A percentile compares a stretch with the other conserved stretches of the same genome.
phyloP scores from a whole-genome alignment of 2,888 invertebrate species.

The Furcula furcula region DNA sequence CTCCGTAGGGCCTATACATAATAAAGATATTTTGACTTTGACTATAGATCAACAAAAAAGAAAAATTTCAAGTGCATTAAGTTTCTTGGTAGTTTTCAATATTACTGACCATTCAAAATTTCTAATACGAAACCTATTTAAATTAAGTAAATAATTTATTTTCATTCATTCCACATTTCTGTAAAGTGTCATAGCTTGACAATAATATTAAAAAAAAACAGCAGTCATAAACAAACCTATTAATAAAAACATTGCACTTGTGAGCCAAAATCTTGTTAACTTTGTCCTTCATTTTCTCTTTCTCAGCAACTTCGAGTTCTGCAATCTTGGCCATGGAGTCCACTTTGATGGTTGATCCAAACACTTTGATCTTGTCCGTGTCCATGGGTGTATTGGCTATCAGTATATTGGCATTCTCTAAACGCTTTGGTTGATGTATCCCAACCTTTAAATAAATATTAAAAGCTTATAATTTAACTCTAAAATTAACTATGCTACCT shows the following conservation, averaged over 20 bases:
- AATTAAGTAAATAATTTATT: too few species aligned
- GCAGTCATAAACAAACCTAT: constrained; percentile 86
- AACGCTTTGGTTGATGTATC: constrained; percentile 96
- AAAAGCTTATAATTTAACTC: too few species aligned
- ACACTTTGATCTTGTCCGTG: constrained; percentile 99
- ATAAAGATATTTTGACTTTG: too few species aligned
- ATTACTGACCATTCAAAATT: background rate
- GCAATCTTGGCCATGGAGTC: constrained; percentile 98
- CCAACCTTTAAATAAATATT: too few species aligned
- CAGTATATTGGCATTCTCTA: constrained; percentile 97
- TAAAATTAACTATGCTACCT: too few species aligned
- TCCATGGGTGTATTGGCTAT: constrained; percentile 99
- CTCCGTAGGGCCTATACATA: too few species aligned
- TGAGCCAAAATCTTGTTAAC: constrained; percentile 97
- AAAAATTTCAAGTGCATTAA: background rate
- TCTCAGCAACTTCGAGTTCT: constrained; percentile 98
- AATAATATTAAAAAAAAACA: too few species aligned
- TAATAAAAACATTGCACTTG: constrained; percentile 98
- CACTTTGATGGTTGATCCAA: constrained; percentile 96
- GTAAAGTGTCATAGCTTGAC: too few species aligned
- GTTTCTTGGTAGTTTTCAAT: background rate
- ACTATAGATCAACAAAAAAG: too few species aligned
- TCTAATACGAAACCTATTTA: too few species aligned
- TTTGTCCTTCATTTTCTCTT: constrained; percentile 99
- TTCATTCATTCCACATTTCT: too few species aligned